phyloP scores from a whole-genome alignment of 2,113 vertebrate species.

The Pica pica region DNA sequence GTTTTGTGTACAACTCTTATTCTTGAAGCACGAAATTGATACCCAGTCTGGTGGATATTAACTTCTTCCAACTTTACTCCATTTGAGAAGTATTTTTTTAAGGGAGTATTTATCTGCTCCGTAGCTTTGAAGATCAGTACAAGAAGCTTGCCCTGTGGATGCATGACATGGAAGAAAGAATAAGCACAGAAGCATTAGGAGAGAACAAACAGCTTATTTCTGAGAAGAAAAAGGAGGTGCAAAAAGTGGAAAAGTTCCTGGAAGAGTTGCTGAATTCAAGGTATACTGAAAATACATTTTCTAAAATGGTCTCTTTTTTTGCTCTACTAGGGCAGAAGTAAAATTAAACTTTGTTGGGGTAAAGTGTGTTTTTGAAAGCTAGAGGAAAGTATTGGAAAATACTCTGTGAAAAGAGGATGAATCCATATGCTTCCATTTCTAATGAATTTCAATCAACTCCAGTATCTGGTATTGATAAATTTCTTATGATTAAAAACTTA shows the following conservation, averaged over 20 bases:
- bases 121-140: constrained; percentile 85
- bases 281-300: constrained; percentile 60
- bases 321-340: background rate
- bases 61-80: background rate
- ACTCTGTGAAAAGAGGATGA: background rate
- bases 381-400: background rate
- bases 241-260: constrained; percentile 85
- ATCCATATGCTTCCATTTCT: background rate
- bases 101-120: background rate
- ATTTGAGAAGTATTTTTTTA: background rate
- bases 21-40: background rate
- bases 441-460: background rate
- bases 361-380: background rate
- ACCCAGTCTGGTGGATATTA: background rate
- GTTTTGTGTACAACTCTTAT: background rate
- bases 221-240: constrained; percentile 85
- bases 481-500: background rate
- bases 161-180: constrained; percentile 81
- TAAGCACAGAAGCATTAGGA: constrained; percentile 78
- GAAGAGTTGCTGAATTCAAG: constrained; percentile 84
- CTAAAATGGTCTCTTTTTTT: background rate
- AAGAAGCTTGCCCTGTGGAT: constrained; percentile 83
- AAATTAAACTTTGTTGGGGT: background rate
- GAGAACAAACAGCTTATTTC: constrained; percentile 78
- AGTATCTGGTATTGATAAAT: background rate